phyloP scores from a whole-genome alignment of 2,888 invertebrate species.

The Dicycla oo region DNA sequence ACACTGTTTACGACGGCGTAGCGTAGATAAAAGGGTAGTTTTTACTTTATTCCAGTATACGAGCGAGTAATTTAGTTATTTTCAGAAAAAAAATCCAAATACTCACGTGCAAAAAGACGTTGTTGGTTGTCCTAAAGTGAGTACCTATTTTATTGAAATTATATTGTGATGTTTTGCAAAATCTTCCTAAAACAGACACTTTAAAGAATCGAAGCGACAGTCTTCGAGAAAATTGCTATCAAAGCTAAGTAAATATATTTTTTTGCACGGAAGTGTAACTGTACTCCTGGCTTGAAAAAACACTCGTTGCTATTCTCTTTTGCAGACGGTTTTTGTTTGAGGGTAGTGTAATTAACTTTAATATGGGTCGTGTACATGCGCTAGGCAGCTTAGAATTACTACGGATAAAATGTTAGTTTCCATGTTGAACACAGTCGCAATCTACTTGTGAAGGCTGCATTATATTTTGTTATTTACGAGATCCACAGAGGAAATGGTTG shows the following conservation, averaged over 20 bases:
- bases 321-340: conserved; percentile 42
- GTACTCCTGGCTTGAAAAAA: conserved; percentile 40
- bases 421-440: conserved; percentile 39
- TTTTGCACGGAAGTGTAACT: conserved; percentile 31
- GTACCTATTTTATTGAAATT: neutral
- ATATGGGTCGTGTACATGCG: conserved; percentile 48
- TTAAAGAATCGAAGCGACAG: neutral
- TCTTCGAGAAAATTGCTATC: neutral
- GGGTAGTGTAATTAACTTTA: conserved; percentile 51
- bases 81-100: conserved; percentile 18
- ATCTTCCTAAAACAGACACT: neutral
- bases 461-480: conserved; percentile 61
- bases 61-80: conserved; percentile 34
- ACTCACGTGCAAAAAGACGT: conserved; percentile 4
- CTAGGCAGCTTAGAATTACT: conserved; percentile 55
- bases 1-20: conserved; percentile 30
- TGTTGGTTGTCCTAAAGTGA: neutral
- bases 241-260: neutral
- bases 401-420: conserved; percentile 43
- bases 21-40: conserved; percentile 46
- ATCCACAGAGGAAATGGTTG: conserved; percentile 40
- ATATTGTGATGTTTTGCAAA: neutral
- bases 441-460: conserved; percentile 51
- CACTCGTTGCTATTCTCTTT: conserved; percentile 28
- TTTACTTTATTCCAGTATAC: conserved; percentile 46